Percentiles rank a stretch among this genome's conserved stretches.
Evolutionary conservation across 2,888 invertebrate genomes (phyloP).

Genomic region (Rhogogaster chlorosoma): DNA sequence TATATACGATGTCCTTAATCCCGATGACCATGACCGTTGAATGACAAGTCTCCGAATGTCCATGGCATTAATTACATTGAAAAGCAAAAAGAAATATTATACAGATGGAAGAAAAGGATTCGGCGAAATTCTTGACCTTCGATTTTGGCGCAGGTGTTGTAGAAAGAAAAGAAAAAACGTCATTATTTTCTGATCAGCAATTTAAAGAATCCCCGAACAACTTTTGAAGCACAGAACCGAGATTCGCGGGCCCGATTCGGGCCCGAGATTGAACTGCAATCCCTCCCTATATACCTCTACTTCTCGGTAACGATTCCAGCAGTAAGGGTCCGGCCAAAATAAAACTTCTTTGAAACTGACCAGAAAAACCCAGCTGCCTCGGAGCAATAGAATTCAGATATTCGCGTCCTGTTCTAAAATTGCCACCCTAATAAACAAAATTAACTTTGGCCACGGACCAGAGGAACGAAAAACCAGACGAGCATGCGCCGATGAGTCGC

Average conservation of each 20-base stretch:
- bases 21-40: not conserved
- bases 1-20: not conserved
- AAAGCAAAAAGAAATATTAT: not conserved
- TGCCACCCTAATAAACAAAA: conserved; percentile 64
- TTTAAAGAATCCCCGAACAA: conserved; percentile 20
- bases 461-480: conserved; percentile 62
- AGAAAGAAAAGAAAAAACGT: not conserved
- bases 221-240: conserved; percentile 14
- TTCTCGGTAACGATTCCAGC: conserved; percentile 66
- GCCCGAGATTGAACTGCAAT: conserved; percentile 39
- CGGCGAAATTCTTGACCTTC: conserved; percentile 36
- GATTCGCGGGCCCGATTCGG: conserved; percentile 34
- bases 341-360: conserved; percentile 63
- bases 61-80: not conserved
- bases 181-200: conserved; percentile 37
- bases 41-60: not conserved
- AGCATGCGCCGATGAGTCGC: conserved; percentile 28
- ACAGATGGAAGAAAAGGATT: conserved; percentile 12
- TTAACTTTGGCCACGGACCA: conserved; percentile 64
- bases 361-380: conserved; percentile 58
- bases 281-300: conserved; percentile 61
- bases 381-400: conserved; percentile 27
- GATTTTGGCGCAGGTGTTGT: not conserved
- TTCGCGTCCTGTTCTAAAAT: conserved; percentile 22
- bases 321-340: conserved; percentile 65